These are phyloP conservation scores for Anguilla megastoma DNA, from an alignment of 2,797 vertebrate genomes.

Conservation along the genomic window DNA sequence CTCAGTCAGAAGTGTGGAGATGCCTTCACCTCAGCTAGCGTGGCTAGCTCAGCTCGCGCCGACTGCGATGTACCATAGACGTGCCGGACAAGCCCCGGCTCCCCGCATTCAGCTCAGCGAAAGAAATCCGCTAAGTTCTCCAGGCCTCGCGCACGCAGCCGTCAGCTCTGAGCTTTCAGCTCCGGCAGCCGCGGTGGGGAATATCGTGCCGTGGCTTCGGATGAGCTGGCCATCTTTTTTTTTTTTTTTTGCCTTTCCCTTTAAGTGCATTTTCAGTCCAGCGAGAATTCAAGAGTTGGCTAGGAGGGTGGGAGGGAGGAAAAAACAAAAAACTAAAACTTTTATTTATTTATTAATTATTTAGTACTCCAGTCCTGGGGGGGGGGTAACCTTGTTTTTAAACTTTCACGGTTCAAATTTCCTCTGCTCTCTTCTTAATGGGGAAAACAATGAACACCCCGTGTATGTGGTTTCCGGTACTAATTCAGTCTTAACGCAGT, in stretches of 20 bases:
- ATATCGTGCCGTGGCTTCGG: slow-evolving; percentile 22
- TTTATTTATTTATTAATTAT: neutral
- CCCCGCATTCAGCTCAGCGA: slow-evolving; percentile 59
- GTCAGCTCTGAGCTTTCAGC: slow-evolving; percentile 52
- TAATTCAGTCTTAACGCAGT: neutral
- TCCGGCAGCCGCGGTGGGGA: slow-evolving; percentile 55
- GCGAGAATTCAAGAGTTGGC: neutral
- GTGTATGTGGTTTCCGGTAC: slow-evolving; percentile 48
- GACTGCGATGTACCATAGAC: no score
- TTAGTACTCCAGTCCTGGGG: neutral
- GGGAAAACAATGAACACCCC: slow-evolving; percentile 42
- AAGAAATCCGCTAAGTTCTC: slow-evolving; percentile 63
- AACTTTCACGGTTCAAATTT: neutral
- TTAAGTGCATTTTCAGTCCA: neutral
- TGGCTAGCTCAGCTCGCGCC: no score
- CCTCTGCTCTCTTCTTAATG: neutral
- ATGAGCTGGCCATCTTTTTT: slow-evolving; percentile 18
- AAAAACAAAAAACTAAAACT: neutral
- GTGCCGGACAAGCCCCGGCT: slow-evolving; percentile 34
- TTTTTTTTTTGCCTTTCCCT: neutral
- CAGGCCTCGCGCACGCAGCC: slow-evolving; percentile 55
- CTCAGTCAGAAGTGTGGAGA: no score
- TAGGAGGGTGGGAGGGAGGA: neutral
- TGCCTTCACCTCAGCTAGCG: no score
- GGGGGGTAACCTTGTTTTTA: neutral